These are phyloP conservation scores for Linnaemya tessellans DNA, from an alignment of 2,888 invertebrate species.

Conservation along the genomic window DNA sequence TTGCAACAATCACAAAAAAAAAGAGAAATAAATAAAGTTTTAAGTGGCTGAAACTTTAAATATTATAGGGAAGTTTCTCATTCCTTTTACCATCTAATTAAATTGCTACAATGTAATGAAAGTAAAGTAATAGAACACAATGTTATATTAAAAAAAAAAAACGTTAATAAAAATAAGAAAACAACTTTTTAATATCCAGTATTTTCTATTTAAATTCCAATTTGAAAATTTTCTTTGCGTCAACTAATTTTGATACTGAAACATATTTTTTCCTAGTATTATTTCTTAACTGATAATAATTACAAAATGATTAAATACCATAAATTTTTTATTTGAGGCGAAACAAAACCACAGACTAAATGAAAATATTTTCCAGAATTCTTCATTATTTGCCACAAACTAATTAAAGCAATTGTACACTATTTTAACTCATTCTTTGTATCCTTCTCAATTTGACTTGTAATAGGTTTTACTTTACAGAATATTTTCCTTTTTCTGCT, in stretches of 20 bases:
- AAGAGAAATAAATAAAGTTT: not conserved
- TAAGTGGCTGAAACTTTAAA: not conserved
- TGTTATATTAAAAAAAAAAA: too few species aligned
- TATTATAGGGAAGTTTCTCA: not conserved
- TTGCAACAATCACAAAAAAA: not conserved
- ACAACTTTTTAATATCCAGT: too few species aligned
- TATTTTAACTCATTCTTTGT: not conserved
- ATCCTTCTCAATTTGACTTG: not conserved
- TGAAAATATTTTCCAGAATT: slow-evolving; percentile 52
- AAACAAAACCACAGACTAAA: slow-evolving; percentile 7
- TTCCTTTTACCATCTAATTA: not conserved
- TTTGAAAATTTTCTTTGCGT: too few species aligned
- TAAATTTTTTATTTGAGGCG: not conserved
- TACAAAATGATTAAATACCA: not conserved
- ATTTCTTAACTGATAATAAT: not conserved
- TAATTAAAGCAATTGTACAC: slow-evolving; percentile 61
- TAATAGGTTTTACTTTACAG: not conserved
- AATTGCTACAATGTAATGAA: not conserved
- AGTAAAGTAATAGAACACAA: too few species aligned
- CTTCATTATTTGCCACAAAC: slow-evolving; percentile 53
- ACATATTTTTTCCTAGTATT: not conserved
- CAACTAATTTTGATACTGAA: too few species aligned
- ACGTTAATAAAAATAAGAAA: too few species aligned
- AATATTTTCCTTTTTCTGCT: slow-evolving; percentile 1
- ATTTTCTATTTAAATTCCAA: too few species aligned